Percentiles rank a stretch among this genome's conserved stretches.
phyloP scores from a whole-genome alignment of 2,888 invertebrate genomes.

The Sesia bembeciformis region DNA sequence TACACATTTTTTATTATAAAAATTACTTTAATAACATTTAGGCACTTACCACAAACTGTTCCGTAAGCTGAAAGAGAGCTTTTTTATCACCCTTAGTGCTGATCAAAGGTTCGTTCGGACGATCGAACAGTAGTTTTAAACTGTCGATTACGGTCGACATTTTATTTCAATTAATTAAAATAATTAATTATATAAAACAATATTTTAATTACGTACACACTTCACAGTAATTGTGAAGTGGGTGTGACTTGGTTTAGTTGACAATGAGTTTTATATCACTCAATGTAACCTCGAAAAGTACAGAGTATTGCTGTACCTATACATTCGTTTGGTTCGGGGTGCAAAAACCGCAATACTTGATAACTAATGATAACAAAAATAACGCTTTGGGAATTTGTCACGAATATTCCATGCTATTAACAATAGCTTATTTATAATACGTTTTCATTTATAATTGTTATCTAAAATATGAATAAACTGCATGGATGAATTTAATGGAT shows the following conservation, averaged over 20 bases:
- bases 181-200: constrained; percentile 7
- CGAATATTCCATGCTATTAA: no score
- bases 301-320: no score
- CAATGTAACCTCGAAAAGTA: background rate
- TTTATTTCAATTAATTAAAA: constrained; percentile 13
- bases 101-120: constrained; percentile 76
- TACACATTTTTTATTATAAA: background rate
- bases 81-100: constrained; percentile 76
- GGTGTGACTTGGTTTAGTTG: background rate
- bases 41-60: constrained; percentile 75
- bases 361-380: no score
- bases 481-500: no score
- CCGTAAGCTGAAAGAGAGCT: constrained; percentile 75
- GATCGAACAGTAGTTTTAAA: constrained; percentile 69
- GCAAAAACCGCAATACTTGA: no score
- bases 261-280: no score
- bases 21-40: background rate
- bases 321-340: no score
- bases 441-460: no score
- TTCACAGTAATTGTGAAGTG: constrained; percentile 58
- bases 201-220: constrained; percentile 22
- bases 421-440: no score
- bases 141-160: constrained; percentile 34
- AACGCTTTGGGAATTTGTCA: no score
- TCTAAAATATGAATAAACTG: no score